phyloP scores from a whole-genome alignment of 2,797 vertebrate species.

The Acanthurus lineatus region DNA sequence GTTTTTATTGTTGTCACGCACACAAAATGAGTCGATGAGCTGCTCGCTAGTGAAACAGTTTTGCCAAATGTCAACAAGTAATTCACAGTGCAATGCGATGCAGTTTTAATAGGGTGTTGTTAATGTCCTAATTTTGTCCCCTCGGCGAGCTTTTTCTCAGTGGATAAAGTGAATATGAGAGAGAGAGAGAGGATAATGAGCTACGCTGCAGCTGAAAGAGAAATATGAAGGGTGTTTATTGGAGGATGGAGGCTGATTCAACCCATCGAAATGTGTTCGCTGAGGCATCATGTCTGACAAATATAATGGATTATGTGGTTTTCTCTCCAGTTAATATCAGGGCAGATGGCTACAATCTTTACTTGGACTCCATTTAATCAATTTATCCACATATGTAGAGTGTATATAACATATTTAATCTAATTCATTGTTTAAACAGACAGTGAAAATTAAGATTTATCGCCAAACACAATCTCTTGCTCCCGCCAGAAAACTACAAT shows the following conservation, averaged over 20 bases:
- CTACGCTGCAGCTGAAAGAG: constrained; percentile 7
- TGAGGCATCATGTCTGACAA: constrained; percentile 9
- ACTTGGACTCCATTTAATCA: neutral
- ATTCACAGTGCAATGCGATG: constrained; percentile 17
- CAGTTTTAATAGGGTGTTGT: constrained; percentile 44
- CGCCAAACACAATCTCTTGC: no score
- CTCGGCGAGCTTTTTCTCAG: constrained; percentile 40
- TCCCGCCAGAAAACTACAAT: neutral
- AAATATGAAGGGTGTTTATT: constrained; percentile 37
- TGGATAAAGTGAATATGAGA: constrained; percentile 27
- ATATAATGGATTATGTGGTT: neutral
- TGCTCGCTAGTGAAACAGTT: constrained; percentile 15
- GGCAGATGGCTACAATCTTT: neutral
- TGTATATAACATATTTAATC: neutral
- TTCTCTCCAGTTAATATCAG: neutral
- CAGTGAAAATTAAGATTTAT: no score
- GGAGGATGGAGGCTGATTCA: constrained; percentile 30
- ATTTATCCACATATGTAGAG: neutral
- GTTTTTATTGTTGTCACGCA: constrained; percentile 50
- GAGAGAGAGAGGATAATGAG: constrained; percentile 33
- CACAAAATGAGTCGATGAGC: neutral
- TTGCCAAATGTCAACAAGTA: constrained; percentile 44
- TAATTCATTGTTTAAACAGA: no score
- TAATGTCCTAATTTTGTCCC: constrained; percentile 45
- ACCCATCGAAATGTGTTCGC: neutral